Percentiles rank a stretch among this genome's conserved stretches.
Conservation (phyloP, 2,797 vertebrate species). For the Coregonus sp. region DNA sequence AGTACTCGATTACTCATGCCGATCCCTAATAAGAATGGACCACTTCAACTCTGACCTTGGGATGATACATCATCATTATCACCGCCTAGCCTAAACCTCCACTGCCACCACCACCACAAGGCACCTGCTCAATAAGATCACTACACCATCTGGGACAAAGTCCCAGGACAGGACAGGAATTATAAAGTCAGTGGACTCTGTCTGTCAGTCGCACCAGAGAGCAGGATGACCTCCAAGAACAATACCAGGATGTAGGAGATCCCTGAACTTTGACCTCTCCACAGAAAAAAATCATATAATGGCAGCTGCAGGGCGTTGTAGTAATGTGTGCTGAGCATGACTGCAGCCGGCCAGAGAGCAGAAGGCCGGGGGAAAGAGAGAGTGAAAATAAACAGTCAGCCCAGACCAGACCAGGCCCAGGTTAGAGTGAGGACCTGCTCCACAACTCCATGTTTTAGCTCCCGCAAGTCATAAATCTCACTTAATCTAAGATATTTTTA, state of each 20-base stretch:
- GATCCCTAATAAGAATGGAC: constrained; percentile 4
- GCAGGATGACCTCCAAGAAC: constrained; percentile 48
- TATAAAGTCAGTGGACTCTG: constrained; percentile 13
- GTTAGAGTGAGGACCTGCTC: constrained; percentile 12
- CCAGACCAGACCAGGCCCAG: not conserved
- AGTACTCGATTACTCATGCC: no score
- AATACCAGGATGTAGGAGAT: constrained; percentile 69
- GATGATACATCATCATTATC: constrained; percentile 7
- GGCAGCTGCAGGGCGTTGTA: no score
- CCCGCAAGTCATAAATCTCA: constrained; percentile 29
- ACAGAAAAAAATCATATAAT: constrained; percentile 29
- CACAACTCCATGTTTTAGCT: constrained; percentile 13
- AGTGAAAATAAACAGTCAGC: not conserved
- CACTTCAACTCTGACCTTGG: constrained; percentile 13
- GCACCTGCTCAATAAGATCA: constrained; percentile 26
- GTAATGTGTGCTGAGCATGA: no score
- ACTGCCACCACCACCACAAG: not conserved
- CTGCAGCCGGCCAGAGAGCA: constrained; percentile 28
- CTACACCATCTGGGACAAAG: constrained; percentile 3
- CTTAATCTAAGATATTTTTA: constrained; percentile 26
- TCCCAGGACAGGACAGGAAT: constrained; percentile 36
- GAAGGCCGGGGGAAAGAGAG: not conserved
- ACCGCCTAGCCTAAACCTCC: constrained; percentile 45
- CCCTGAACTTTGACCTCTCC: constrained; percentile 53
- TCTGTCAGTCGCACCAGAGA: no score